These are phyloP conservation scores for Epinotia ramella DNA, from an alignment of 2,888 invertebrate species.

Conservation along the genomic window DNA sequence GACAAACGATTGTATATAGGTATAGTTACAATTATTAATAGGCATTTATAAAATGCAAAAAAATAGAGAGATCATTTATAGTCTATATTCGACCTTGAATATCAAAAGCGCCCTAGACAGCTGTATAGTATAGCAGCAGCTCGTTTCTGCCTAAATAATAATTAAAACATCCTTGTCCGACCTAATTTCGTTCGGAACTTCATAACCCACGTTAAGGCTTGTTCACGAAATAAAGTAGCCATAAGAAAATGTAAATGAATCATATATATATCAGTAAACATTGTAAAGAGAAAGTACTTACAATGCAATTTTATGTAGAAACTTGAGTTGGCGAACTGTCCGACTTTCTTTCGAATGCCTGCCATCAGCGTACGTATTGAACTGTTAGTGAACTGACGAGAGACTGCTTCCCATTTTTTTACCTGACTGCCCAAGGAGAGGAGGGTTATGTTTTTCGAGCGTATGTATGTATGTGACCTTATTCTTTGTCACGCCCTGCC, in stretches of 20 bases:
- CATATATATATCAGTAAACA: not conserved
- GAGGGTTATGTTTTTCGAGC: no score
- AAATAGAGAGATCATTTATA: no score
- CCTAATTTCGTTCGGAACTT: slow-evolving; percentile 9
- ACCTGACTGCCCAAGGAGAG: no score
- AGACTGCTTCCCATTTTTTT: not conserved
- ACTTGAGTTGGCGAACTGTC: not conserved
- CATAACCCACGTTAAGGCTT: not conserved
- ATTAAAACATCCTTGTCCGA: not conserved
- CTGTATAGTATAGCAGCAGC: no score
- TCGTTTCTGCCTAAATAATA: not conserved
- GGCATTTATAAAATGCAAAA: no score
- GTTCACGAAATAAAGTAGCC: slow-evolving; percentile 5
- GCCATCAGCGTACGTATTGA: not conserved
- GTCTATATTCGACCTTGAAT: no score
- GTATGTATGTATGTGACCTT: no score
- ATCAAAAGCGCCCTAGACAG: no score
- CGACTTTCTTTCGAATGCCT: not conserved
- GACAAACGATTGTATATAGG: no score
- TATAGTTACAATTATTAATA: no score
- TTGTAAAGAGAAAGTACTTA: not conserved
- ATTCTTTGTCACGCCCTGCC: no score
- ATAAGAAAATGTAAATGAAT: not conserved
- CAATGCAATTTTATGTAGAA: no score
- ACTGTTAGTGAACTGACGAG: not conserved